Conservation (phyloP, 2,113 vertebrate genomes). For the Lethenteron reissneri region DNA sequence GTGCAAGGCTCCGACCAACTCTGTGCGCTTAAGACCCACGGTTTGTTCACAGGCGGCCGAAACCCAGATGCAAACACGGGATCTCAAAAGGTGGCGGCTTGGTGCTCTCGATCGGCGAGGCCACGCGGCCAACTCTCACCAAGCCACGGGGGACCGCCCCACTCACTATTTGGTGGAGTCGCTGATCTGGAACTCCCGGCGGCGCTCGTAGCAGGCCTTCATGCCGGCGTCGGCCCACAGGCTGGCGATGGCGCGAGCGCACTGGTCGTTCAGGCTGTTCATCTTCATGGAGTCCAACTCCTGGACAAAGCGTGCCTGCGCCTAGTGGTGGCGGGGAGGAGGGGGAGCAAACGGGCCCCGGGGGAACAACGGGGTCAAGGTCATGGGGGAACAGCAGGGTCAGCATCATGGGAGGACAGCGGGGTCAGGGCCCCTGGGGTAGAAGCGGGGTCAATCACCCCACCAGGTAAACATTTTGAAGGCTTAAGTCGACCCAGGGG, state of each 20-base stretch:
- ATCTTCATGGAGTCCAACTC: conserved; percentile 31
- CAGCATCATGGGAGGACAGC: too few species aligned
- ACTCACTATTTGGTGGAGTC: conserved; percentile 67
- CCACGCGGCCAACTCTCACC: not conserved
- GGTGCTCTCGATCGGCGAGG: not conserved
- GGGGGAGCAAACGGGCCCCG: too few species aligned
- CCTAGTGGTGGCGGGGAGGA: conserved; percentile 17
- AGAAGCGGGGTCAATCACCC: too few species aligned
- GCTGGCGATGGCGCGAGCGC: conserved; percentile 23
- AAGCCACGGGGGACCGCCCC: not conserved
- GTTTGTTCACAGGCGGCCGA: not conserved
- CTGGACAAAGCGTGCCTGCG: conserved; percentile 29
- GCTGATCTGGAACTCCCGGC: conserved; percentile 51
- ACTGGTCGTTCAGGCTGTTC: conserved; percentile 20
- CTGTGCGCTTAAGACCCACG: not conserved
- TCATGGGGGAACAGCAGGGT: too few species aligned
- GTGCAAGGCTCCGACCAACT: too few species aligned
- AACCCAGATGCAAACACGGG: not conserved
- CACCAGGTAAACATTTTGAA: too few species aligned
- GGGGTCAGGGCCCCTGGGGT: too few species aligned
- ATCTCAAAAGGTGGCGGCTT: rapidly evolving
- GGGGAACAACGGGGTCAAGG: too few species aligned
- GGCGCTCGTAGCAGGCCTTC: conserved; percentile 36
- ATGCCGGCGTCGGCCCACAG: conserved; percentile 45
- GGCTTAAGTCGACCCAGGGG: too few species aligned